Base-by-base conservation (phyloP, 2,888 invertebrate species). In the Hirtodrosophila alboralis region DNA sequence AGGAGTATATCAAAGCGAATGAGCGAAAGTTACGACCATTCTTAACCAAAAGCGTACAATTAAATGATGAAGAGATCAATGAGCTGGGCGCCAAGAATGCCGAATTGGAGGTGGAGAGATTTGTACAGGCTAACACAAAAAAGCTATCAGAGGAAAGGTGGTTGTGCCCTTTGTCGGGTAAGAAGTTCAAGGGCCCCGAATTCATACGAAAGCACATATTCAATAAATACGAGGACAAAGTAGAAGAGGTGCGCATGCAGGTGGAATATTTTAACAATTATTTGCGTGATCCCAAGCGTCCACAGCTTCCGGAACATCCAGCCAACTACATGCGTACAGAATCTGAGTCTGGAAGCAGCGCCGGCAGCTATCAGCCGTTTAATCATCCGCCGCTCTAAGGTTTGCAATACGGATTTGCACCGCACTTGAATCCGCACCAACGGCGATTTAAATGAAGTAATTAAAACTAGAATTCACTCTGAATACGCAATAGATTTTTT, bases 221-320 rank as follows among this genome's bases (percentile, higher is more conserved):
- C 89, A 98, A 98, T 90, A 99, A 99, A 88, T 99, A 99, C 87
- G 95, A 91, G 0, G 99, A 99, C 87, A 99, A 98, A 91, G 95
- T 99, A 34, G 97, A 98, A 30, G 98, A 99, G 91, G 98, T 98
- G 1, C 96, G 96, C 70, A 96, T 97, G 86, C 98, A 99, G 92
- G 98, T 98, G 53, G 94, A 97, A 84, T 99, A 97, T 91, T 99
- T 98, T 92, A 99, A 99, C 91, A 98, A 98, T 90, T 99, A 98
- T 91, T 91, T 96, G 81, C 93, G 94, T 75, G 99, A 99, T 92
- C 95, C 97, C 3, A 97, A 98, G 83, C 93, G 99, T 38, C 99
- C 99, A 6, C 96, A 97, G 91, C 92, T 98, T 75, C 96, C 97
- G 5, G 98, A 98, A 90, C 95, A 96, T 88, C 93, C 94, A 14